A percentile compares a stretch with the other conserved stretches of the same genome.
phyloP scores from a whole-genome alignment of 2,888 invertebrate genomes.

The Cosmia trapezina region DNA sequence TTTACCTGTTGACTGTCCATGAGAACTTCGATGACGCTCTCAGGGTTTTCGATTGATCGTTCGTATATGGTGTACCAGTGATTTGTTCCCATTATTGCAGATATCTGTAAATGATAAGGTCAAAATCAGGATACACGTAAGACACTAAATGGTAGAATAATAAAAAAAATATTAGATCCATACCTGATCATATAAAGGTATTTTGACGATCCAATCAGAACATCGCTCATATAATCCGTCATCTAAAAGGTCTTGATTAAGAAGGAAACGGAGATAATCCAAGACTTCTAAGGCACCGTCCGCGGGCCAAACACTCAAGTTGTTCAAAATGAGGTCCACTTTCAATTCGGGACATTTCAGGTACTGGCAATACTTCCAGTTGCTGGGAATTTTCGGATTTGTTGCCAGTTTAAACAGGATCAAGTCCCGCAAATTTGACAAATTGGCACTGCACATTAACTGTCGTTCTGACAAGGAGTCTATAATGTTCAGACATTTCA shows the following conservation, averaged over 20 bases:
- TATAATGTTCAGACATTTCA: constrained; percentile 88
- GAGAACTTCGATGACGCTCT: constrained; percentile 88
- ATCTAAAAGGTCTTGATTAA: constrained; percentile 82
- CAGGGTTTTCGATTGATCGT: constrained; percentile 89
- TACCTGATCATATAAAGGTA: constrained; percentile 92
- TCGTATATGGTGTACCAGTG: constrained; percentile 92
- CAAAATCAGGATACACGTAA: constrained; percentile 3
- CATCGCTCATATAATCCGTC: constrained; percentile 85
- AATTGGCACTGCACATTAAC: constrained; percentile 85
- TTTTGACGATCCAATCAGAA: constrained; percentile 90
- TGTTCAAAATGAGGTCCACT: constrained; percentile 88
- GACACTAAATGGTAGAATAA: too few species aligned
- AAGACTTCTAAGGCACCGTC: constrained; percentile 89
- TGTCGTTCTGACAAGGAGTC: constrained; percentile 91
- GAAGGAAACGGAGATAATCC: constrained; percentile 85
- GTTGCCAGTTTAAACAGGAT: constrained; percentile 91
- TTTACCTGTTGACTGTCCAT: constrained; percentile 90
- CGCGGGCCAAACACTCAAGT: constrained; percentile 90
- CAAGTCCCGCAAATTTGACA: constrained; percentile 90
- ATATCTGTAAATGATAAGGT: constrained; percentile 83
- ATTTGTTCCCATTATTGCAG: constrained; percentile 87
- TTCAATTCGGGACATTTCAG: constrained; percentile 88
- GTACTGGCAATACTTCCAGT: constrained; percentile 88
- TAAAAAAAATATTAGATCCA: background rate
- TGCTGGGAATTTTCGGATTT: constrained; percentile 84